These are phyloP conservation scores for Etheostoma nigrum DNA, from an alignment of 2,797 vertebrate genomes.

Conservation along the genomic window DNA sequence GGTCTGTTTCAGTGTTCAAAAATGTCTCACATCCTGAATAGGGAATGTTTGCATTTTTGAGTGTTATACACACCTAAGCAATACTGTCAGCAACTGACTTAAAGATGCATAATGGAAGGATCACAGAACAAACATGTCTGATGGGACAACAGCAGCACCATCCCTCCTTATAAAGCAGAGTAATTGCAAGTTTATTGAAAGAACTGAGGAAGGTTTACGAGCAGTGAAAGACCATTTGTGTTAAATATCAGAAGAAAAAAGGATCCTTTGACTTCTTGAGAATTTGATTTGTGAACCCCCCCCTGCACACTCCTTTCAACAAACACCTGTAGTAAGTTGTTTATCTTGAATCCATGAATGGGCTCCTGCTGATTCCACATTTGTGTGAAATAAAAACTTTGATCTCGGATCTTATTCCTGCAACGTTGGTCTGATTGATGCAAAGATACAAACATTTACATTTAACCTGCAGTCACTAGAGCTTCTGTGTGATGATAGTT, in stretches of 20 bases:
- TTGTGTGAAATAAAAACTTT: neutral
- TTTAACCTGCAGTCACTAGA: constrained; percentile 11
- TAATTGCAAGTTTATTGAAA: constrained; percentile 57
- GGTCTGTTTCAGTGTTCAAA: constrained; percentile 37
- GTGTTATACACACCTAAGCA: constrained; percentile 37
- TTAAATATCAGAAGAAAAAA: constrained; percentile 27
- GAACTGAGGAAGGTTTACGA: constrained; percentile 26
- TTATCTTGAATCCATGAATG: neutral
- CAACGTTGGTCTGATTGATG: neutral
- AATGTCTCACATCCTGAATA: constrained; percentile 25
- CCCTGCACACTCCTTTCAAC: neutral
- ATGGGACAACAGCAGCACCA: constrained; percentile 48
- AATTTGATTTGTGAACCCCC: constrained; percentile 13
- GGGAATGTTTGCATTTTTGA: constrained; percentile 27
- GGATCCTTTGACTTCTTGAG: constrained; percentile 11
- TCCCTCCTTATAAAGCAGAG: constrained; percentile 42
- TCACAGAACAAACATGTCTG: constrained; percentile 61
- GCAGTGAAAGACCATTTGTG: constrained; percentile 24
- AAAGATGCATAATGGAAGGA: constrained; percentile 53
- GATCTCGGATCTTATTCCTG: constrained; percentile 1
- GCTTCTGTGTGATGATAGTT: constrained; percentile 11
- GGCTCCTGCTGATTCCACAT: constrained; percentile 15
- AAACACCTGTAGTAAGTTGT: neutral
- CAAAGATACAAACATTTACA: constrained; percentile 1
- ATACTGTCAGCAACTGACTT: constrained; percentile 43